Percentiles rank a stretch among this genome's conserved stretches.
phyloP scores from a whole-genome alignment of 2,888 invertebrate species.

The Pilophorus perplexus region DNA sequence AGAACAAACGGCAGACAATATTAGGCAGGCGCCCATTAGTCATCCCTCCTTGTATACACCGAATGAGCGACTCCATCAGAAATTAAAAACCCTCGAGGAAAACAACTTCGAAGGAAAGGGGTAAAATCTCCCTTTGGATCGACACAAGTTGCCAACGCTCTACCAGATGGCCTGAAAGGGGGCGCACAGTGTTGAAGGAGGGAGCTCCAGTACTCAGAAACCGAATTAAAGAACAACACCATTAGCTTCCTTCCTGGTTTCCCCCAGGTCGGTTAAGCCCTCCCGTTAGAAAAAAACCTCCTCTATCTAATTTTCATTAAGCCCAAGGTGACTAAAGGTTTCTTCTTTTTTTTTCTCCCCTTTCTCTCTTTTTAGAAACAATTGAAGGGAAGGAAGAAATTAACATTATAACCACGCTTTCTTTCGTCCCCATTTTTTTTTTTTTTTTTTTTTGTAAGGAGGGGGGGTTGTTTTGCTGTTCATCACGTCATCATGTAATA shows the following conservation, averaged over 20 bases:
- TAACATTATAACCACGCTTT: conserved; percentile 30
- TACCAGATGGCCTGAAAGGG: background rate
- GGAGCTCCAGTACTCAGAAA: background rate
- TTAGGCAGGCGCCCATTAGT: no score
- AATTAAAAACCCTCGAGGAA: no score
- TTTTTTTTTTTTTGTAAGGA: no score
- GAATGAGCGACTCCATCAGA: no score
- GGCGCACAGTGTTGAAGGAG: no score
- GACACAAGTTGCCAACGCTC: background rate
- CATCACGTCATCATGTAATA: no score
- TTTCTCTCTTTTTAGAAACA: background rate
- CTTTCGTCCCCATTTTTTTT: no score
- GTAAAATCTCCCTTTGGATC: background rate
- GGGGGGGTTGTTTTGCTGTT: no score
- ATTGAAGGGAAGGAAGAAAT: conserved; percentile 7
- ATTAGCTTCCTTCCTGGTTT: background rate
- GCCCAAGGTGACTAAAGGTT: conserved; percentile 23
- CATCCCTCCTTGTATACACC: no score
- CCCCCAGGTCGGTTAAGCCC: no score
- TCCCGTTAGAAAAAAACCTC: background rate
- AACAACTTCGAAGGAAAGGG: background rate
- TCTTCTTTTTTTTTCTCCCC: background rate
- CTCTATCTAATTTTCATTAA: conserved; percentile 29
- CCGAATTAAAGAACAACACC: conserved; percentile 27
- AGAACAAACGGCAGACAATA: no score